Conservation (phyloP, 2,888 invertebrate species). For the Blomia tropicalis region DNA sequence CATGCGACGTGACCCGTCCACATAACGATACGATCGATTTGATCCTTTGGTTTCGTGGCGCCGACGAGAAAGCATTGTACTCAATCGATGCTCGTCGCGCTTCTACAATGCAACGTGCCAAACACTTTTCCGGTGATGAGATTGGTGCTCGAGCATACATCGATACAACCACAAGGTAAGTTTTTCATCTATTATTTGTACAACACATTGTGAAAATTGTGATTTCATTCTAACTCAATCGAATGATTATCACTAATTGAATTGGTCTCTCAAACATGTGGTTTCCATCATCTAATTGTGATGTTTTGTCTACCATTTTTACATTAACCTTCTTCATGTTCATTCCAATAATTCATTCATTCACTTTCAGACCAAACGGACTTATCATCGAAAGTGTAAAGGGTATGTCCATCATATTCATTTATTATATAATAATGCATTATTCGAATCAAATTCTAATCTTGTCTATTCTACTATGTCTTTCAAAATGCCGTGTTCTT, state of each 20-base stretch:
- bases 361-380: constrained; percentile 17
- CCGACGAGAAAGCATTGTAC: constrained; percentile 24
- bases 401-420: constrained; percentile 6
- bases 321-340: not conserved
- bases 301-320: not conserved
- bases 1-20: constrained; percentile 22
- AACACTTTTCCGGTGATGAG: constrained; percentile 24
- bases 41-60: constrained; percentile 26
- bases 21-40: constrained; percentile 25
- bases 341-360: not conserved
- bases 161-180: constrained; percentile 19
- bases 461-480: not conserved
- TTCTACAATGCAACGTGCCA: constrained; percentile 22
- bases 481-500: not conserved
- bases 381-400: constrained; percentile 22
- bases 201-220: not conserved
- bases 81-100: constrained; percentile 25
- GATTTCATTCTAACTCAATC: too few species aligned
- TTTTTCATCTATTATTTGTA: not conserved
- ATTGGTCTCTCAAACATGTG: not conserved
- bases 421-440: not conserved
- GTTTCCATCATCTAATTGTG: too few species aligned
- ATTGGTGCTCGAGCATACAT: constrained; percentile 21
- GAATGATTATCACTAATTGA: not conserved
- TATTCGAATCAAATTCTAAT: not conserved